A percentile compares a stretch with the other conserved stretches of the same genome.
Evolutionary conservation across 2,888 invertebrate genomes (phyloP).

Genomic region (Catonia carolina): DNA sequence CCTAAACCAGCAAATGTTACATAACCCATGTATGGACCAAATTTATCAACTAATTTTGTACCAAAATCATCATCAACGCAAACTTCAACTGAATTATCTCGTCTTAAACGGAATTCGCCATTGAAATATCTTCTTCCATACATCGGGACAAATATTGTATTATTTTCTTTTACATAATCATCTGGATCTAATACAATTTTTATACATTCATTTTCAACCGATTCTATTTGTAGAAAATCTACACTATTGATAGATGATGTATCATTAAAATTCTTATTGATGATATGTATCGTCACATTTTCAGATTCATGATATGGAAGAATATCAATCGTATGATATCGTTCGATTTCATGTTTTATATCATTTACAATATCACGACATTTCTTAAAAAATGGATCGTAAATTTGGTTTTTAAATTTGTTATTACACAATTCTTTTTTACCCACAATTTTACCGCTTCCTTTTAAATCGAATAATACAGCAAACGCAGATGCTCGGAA

Average conservation of each 20-base stretch:
- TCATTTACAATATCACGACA: slow-evolving; percentile 42
- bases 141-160: slow-evolving; percentile 39
- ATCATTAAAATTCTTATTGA: slow-evolving; percentile 20
- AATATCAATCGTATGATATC: background rate
- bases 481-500: slow-evolving; percentile 42
- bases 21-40: slow-evolving; percentile 41
- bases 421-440: slow-evolving; percentile 37
- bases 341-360: slow-evolving; percentile 13
- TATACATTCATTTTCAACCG: slow-evolving; percentile 37
- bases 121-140: slow-evolving; percentile 39
- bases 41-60: slow-evolving; percentile 40
- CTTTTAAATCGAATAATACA: slow-evolving; percentile 43
- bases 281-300: slow-evolving; percentile 32
- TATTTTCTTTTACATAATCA: slow-evolving; percentile 40
- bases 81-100: slow-evolving; percentile 40
- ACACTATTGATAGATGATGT: slow-evolving; percentile 14
- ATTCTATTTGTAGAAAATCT: background rate
- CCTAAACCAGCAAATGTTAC: slow-evolving; percentile 45
- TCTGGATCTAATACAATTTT: slow-evolving; percentile 40
- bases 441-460: slow-evolving; percentile 35
- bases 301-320: slow-evolving; percentile 17
- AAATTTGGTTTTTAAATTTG: slow-evolving; percentile 42
- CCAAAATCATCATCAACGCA: slow-evolving; percentile 37
- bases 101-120: slow-evolving; percentile 38
- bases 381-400: slow-evolving; percentile 44